Base-by-base conservation (phyloP, 2,797 vertebrate genomes). In the Paramormyrops hopkinsi region DNA sequence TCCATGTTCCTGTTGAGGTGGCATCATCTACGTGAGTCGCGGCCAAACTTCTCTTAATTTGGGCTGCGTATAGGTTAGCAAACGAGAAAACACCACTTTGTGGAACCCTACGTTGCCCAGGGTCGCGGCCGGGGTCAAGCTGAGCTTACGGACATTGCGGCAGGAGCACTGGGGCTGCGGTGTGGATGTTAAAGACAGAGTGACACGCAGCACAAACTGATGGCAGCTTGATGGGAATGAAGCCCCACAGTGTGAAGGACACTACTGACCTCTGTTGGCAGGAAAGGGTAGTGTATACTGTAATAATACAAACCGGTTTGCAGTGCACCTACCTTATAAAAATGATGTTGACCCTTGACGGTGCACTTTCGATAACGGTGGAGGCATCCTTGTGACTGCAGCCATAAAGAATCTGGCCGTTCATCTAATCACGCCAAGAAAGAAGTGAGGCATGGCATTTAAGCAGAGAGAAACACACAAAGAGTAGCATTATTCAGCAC, bases 351-450 rank as follows among this genome's bases (percentile, higher is more conserved):
- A 98, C 97, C 96, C 96, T 97, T 91, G 97, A 96, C 7, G 97
- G 96, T 86, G 97, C 95, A 53, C 96, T 97, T 92, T 97, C 97
- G 92, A 99, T 98, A 93, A 99, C 97, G 56, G 96, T 96, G 84
- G 97, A 96, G 89, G 98, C 98, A 90, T 99, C 98, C 92, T 98
- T 97, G 91, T 97, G 97, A 93, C 97, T 99, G 54, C 95, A 97
- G 90, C 97, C 98, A 88, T 97, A 98, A 19, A 99, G 95, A 92
- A 98, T 97, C 92, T 99, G 98, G 22, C 97, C 97, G 92, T 99
- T 99, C 94, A 99, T 99, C 98, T 99, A 91, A 50, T 89, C 25
- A 51, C 33, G n/a, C 12, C 44, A 86, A 69, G 88, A 86, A 59
- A 54, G 25, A 65, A 85, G 6, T 0, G 37, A 88, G 41, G 4